These are phyloP conservation scores for Melanchra persicariae DNA, from an alignment of 2,888 invertebrate genomes.

Conservation along the genomic window DNA sequence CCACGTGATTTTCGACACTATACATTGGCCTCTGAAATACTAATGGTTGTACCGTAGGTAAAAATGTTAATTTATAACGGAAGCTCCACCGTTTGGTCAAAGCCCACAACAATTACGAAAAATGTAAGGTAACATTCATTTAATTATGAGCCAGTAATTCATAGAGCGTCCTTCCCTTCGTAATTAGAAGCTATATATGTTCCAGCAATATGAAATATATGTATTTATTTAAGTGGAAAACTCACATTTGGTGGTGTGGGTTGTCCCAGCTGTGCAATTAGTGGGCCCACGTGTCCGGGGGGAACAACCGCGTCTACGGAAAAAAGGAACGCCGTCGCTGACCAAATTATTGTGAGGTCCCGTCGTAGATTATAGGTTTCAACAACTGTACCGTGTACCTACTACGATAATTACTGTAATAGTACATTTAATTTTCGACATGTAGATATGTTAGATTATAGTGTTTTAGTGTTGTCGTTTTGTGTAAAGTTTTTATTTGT, in stretches of 20 bases:
- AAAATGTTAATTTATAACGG: background rate
- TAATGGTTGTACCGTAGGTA: background rate
- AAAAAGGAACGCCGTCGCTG: conserved; percentile 65
- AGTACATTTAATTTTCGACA: conserved; percentile 48
- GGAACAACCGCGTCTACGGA: conserved; percentile 80
- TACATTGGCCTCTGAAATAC: too few species aligned
- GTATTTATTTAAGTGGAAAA: conserved; percentile 85
- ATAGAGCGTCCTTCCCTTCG: conserved; percentile 62
- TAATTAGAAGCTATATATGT: conserved; percentile 64
- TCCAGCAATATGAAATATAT: conserved; percentile 63
- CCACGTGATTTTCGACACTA: background rate
- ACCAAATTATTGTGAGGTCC: conserved; percentile 69
- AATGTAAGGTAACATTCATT: conserved; percentile 49
- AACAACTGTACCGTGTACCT: conserved; percentile 46
- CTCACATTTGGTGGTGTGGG: conserved; percentile 80
- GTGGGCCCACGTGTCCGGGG: conserved; percentile 87
- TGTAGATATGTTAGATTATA: conserved; percentile 11
- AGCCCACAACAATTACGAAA: background rate
- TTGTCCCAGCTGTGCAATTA: conserved; percentile 90
- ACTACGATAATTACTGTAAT: conserved; percentile 37
- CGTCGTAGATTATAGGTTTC: conserved; percentile 60
- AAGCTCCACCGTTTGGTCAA: background rate
- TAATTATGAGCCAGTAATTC: conserved; percentile 63
- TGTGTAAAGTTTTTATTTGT: conserved; percentile 22
- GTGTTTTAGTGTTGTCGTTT: conserved; percentile 17